A percentile compares a stretch with the other conserved stretches of the same genome.
Conservation (phyloP, 2,113 vertebrate species). For the Calidris pugnax region DNA sequence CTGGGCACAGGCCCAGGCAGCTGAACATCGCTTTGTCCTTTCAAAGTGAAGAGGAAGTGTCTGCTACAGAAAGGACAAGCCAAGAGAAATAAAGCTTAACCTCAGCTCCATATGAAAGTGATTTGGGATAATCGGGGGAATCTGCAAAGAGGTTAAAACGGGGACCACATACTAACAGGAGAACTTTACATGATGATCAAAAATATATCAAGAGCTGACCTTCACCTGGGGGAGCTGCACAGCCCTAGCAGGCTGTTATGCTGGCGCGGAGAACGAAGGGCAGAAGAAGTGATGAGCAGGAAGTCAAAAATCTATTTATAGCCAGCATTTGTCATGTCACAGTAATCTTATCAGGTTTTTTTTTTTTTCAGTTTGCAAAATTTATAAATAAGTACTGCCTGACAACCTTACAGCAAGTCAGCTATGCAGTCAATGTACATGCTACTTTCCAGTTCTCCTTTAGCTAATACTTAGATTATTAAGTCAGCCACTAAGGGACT, state of each 20-base stretch:
- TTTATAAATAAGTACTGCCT: not conserved
- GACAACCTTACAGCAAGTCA: not conserved
- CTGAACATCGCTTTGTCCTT: conserved; percentile 89
- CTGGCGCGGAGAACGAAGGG: fast-evolving
- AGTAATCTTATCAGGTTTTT: conserved; percentile 13
- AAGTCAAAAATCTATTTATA: conserved; percentile 41
- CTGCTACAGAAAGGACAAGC: conserved; percentile 81
- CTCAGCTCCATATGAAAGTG: conserved; percentile 88
- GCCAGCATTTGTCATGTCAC: conserved; percentile 3
- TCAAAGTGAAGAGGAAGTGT: conserved; percentile 86
- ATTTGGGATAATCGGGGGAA: conserved; percentile 83
- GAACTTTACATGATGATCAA: conserved; percentile 57
- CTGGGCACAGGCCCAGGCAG: conserved; percentile 78
- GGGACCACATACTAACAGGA: conserved; percentile 76
- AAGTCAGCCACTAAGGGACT: not conserved
- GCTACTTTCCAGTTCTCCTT: not conserved
- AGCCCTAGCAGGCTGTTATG: not conserved
- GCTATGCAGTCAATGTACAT: not conserved
- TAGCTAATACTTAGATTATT: not conserved
- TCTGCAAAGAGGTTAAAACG: conserved; percentile 75
- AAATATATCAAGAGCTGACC: conserved; percentile 48
- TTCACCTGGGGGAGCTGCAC: conserved; percentile 33
- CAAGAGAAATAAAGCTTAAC: conserved; percentile 91
- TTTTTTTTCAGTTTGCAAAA: not conserved
- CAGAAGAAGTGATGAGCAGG: conserved; percentile 7